Evolutionary conservation across 2,888 invertebrate species (phyloP), one percentile per base, ranked within the genome.

Genomic region (Sphaerophoria taeniata): DNA sequence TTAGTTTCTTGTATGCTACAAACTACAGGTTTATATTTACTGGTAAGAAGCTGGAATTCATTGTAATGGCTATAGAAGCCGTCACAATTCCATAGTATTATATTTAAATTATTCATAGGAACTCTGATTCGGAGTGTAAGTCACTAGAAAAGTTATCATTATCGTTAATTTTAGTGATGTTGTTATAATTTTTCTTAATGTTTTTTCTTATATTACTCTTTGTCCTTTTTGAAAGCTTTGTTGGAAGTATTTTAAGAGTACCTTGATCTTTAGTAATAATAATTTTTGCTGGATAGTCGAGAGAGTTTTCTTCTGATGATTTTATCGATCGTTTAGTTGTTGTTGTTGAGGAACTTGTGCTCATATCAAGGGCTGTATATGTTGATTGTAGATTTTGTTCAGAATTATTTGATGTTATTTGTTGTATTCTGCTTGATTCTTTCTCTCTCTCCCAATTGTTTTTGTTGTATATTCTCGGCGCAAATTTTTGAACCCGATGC

Each of bases 1-100:
- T 55, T 55, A 33, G 55, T 55, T 55, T 55, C 55, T 55, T 55
- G 63, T 14, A 75, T 56, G 31, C 75, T 63, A 11, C 61, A 56
- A 9, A 70, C 49, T n/a, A 81, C 24, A 43, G 70, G 63, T 7
- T 75, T 73, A 16, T 70, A 75, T 70, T 75, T 81, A 16, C 43
- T 33, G 33, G 45, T 11, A 14, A 81, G 31, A 36, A 75, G 70
- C 70, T 75, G 55, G 16, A 80, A 61, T 73, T 72, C 74, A 61
- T 80, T 47, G 7, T 55, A 61, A 31, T 80, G 69, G 43, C 56
- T 36, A 61, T 33, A 60, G 24, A 80, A 80, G 16, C 80, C 74
- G 60, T 80, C 69, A 56, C 80, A 80, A 34, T 80, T 74, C 74
- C 80, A 74, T 63, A 74, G 63, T 36, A 80, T 69, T 36, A 80